These are phyloP conservation scores for Tympanoctomys barrerae DNA, from an alignment of 2,797 vertebrate species.

Conservation along the genomic window DNA sequence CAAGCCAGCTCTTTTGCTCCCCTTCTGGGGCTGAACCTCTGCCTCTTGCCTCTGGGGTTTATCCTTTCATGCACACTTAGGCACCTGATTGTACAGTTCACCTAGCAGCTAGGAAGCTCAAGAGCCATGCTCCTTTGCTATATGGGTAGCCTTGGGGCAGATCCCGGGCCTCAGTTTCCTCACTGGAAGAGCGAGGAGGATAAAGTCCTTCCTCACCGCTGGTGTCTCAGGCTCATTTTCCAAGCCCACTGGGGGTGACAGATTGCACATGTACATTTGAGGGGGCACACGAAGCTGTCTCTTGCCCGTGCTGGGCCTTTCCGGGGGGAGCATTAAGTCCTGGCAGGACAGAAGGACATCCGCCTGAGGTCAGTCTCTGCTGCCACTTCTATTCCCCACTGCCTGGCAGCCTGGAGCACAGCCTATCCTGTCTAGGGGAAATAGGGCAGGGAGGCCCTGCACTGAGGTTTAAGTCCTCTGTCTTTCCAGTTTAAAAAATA, in stretches of 20 bases:
- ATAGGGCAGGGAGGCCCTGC: not conserved
- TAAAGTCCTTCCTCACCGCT: not conserved
- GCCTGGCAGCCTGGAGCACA: not conserved
- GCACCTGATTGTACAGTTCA: not conserved
- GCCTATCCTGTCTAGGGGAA: not conserved
- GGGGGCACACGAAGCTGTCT: not conserved
- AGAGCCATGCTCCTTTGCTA: not conserved
- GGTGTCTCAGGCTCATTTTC: not conserved
- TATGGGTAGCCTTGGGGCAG: not conserved
- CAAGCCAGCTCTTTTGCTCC: not conserved
- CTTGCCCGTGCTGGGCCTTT: not conserved
- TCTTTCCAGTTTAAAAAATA: slow-evolving; percentile 48
- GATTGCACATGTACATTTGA: not conserved
- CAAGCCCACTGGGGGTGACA: not conserved
- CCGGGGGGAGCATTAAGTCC: not conserved
- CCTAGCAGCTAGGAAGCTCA: not conserved
- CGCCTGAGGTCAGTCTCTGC: not conserved
- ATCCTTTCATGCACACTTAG: not conserved
- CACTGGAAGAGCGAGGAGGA: not conserved
- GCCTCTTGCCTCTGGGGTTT: not conserved
- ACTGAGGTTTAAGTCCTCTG: not conserved
- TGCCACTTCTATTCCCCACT: not conserved
- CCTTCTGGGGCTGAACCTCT: not conserved
- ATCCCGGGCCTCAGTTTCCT: not conserved
- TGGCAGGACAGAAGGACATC: not conserved